These are phyloP conservation scores for Cervus canadensis DNA, from an alignment of 2,113 vertebrate genomes.

Conservation along the genomic window DNA sequence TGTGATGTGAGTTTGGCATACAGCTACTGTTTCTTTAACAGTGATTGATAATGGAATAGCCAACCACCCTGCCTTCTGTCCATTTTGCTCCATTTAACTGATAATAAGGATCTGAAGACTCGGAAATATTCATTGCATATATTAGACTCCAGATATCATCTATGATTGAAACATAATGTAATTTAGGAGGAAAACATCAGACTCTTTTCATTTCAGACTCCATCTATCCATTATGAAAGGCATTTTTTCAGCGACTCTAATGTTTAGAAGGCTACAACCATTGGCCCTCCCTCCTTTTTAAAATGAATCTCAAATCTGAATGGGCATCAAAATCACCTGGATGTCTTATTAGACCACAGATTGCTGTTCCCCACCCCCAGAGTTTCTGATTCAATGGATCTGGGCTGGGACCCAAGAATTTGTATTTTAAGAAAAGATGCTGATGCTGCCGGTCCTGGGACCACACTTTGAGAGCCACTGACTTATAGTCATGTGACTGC, in stretches of 20 bases:
- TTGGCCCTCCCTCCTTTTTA: not conserved
- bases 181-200: conserved; percentile 22
- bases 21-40: not conserved
- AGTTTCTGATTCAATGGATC: not conserved
- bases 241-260: not conserved
- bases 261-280: not conserved
- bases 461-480: not conserved
- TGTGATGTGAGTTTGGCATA: not conserved
- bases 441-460: not conserved
- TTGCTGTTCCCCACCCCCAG: not conserved
- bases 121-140: not conserved
- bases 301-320: not conserved
- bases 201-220: not conserved
- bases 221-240: not conserved
- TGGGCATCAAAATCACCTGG: not conserved
- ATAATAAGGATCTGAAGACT: not conserved
- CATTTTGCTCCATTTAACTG: not conserved
- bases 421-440: not conserved
- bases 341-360: not conserved
- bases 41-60: not conserved
- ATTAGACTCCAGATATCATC: not conserved
- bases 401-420: not conserved
- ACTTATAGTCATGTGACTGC: not conserved
- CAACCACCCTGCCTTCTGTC: not conserved
- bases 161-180: not conserved